These are phyloP conservation scores for Eutolmus rufibarbis DNA, from an alignment of 2,888 invertebrate genomes.

Conservation along the genomic window DNA sequence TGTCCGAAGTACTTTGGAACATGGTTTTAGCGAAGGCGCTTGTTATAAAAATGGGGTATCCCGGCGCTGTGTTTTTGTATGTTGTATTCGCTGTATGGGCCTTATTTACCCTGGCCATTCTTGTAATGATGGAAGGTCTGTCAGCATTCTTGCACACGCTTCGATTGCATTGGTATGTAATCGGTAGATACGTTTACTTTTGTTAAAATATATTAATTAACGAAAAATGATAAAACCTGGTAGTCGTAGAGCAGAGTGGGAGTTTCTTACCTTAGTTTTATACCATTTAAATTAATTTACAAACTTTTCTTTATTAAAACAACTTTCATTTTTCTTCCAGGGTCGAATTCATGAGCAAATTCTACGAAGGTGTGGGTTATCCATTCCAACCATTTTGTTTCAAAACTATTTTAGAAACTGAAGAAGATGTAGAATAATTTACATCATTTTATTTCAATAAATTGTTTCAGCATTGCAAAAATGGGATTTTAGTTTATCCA, in stretches of 20 bases:
- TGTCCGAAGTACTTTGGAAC: slow-evolving; percentile 90
- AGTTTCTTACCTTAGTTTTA: too few species aligned
- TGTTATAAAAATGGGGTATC: slow-evolving; percentile 67
- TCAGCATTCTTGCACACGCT: slow-evolving; percentile 98
- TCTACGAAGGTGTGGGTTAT: slow-evolving; percentile 84
- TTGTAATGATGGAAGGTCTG: slow-evolving; percentile 98
- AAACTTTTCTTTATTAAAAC: neutral
- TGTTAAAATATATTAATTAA: neutral
- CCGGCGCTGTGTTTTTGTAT: slow-evolving; percentile 78
- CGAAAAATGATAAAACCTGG: too few species aligned
- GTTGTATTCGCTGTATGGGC: slow-evolving; percentile 90
- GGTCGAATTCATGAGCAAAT: slow-evolving; percentile 98
- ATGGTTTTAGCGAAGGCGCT: slow-evolving; percentile 87
- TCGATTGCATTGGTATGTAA: slow-evolving; percentile 88
- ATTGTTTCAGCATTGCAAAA: neutral
- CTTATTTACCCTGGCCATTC: slow-evolving; percentile 87
- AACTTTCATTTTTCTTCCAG: slow-evolving; percentile 61
- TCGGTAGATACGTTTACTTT: slow-evolving; percentile 49
- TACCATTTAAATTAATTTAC: too few species aligned
- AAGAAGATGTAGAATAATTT: slow-evolving; percentile 57
- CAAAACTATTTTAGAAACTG: slow-evolving; percentile 73
- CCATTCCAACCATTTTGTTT: slow-evolving; percentile 87
- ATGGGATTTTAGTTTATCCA: neutral
- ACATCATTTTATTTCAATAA: neutral
- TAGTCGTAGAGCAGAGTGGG: too few species aligned